These are phyloP conservation scores for Montipora foliosa DNA, from an alignment of 64 coral and sea anemone species.

Conservation along the genomic window DNA sequence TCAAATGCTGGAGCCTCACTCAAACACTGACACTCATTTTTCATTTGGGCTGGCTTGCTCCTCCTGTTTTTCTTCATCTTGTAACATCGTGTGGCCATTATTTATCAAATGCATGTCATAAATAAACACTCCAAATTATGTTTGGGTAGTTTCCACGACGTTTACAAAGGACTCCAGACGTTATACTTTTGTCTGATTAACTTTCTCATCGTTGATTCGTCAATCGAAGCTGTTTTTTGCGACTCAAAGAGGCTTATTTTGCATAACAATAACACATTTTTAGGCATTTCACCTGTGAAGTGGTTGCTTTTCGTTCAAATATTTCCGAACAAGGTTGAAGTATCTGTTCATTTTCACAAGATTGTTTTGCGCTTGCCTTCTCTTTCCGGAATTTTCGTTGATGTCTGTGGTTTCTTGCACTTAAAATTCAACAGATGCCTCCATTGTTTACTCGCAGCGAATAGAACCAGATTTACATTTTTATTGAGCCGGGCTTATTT, in stretches of 20 bases:
- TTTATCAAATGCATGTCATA: background rate
- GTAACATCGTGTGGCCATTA: background rate
- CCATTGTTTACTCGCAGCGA: background rate
- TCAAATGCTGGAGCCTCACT: too few species aligned
- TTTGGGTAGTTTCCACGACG: background rate
- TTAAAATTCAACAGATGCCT: background rate
- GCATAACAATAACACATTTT: conserved; percentile 32
- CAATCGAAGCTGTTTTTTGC: background rate
- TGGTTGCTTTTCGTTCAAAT: background rate
- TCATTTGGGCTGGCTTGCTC: too few species aligned
- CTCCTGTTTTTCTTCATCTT: too few species aligned
- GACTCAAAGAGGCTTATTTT: background rate
- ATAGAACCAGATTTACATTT: conserved; percentile 31
- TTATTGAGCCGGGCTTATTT: conserved; percentile 12
- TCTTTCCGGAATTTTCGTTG: background rate
- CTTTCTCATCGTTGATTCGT: background rate
- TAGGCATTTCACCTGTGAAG: background rate
- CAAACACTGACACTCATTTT: too few species aligned
- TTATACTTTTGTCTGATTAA: background rate
- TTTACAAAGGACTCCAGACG: background rate
- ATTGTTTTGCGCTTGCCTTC: background rate
- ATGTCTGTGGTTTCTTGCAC: background rate
- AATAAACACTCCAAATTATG: too few species aligned
- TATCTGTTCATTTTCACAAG: background rate
- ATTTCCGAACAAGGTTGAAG: background rate